These are phyloP conservation scores for Aporophyla lueneburgensis DNA, from an alignment of 2,888 invertebrate genomes.

Conservation along the genomic window DNA sequence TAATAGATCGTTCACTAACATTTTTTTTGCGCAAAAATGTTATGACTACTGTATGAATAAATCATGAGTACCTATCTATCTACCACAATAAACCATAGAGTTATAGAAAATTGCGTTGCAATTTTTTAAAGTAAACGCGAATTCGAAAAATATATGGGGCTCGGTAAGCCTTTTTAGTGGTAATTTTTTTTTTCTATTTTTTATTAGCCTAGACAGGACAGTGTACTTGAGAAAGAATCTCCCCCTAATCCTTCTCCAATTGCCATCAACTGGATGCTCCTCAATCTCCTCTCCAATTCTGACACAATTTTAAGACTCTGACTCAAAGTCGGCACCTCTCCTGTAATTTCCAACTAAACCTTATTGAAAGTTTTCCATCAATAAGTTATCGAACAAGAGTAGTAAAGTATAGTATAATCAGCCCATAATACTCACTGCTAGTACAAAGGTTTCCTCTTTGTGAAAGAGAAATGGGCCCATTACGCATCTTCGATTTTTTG, in stretches of 20 bases:
- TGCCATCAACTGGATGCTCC: not conserved
- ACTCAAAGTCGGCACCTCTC: not conserved
- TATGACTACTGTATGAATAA: not conserved
- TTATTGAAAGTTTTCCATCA: not conserved
- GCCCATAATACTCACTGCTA: not conserved
- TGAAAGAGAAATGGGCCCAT: too few species aligned
- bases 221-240: too few species aligned
- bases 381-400: conserved; percentile 1
- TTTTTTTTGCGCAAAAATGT: not conserved
- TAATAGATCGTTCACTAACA: not conserved
- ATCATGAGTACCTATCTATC: not conserved
- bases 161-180: not conserved
- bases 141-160: too few species aligned
- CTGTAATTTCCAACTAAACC: conserved; percentile 14
- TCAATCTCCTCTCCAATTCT: not conserved
- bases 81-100: not conserved
- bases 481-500: not conserved
- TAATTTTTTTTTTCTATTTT: too few species aligned
- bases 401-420: not conserved
- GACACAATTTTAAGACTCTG: not conserved
- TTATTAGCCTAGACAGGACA: too few species aligned
- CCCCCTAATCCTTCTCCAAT: not conserved
- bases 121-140: not conserved
- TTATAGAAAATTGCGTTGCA: not conserved
- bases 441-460: not conserved